Conservation (phyloP, 2,113 vertebrate species). For the Melanerpes aurifrons region DNA sequence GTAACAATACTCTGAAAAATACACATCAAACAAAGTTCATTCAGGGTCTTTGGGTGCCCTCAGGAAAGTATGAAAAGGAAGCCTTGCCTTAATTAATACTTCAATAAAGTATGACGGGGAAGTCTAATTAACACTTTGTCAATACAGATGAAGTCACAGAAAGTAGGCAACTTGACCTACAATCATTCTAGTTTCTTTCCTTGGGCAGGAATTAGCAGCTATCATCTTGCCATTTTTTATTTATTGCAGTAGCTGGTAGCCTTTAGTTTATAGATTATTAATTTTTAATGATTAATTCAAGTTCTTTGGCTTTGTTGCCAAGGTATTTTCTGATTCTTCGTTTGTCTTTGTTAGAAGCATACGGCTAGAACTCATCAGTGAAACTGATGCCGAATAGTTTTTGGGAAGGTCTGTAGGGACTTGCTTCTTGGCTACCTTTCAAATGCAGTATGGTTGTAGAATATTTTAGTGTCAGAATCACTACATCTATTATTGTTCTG, state of each 20-base stretch:
- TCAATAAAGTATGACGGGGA: neutral
- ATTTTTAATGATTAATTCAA: neutral
- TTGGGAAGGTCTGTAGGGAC: conserved; percentile 42
- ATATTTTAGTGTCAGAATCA: conserved; percentile 24
- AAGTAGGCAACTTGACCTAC: neutral
- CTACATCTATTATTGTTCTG: neutral
- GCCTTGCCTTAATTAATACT: neutral
- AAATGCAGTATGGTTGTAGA: neutral
- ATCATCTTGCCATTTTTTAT: neutral
- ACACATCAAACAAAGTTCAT: neutral
- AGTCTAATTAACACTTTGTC: neutral
- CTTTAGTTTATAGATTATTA: neutral
- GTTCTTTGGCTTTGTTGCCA: neutral
- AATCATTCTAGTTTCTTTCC: neutral
- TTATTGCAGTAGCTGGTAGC: neutral
- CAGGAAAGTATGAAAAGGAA: neutral
- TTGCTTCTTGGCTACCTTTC: conserved; percentile 41
- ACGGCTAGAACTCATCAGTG: neutral
- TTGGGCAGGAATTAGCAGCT: neutral
- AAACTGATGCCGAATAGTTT: neutral
- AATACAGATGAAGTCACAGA: neutral
- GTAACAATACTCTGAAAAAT: neutral
- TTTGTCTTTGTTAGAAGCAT: conserved; percentile 21
- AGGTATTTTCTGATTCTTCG: neutral
- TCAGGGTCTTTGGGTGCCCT: neutral